Evolutionary conservation across 2,888 invertebrate species (phyloP), one percentile per base, ranked within the genome.

Genomic region (Caenorhabditis angaria): DNA sequence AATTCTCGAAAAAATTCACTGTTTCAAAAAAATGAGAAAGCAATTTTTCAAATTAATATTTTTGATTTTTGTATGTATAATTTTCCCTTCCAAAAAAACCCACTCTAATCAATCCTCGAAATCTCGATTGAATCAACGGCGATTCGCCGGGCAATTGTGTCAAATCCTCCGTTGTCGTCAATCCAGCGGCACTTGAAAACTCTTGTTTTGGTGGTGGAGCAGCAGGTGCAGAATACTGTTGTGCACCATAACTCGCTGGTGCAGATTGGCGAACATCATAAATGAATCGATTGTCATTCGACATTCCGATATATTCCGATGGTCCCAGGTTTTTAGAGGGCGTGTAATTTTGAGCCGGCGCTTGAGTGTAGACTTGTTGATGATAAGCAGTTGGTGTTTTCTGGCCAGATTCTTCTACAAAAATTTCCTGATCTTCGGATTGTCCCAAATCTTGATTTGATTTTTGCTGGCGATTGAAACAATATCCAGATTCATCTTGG

Each of bases 261-360:
- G 57, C 25, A 50, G 59, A 18, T 25, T 59, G 57, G 24, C 65
- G 63, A 0, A 61, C 56, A 24, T 72, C 72, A 54, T 72, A 72
- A 35, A 72, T 67, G 59, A 72, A 72, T 24, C 61, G 57, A 62
- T 57, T 61, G 57, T 72, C 68, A 48, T 72, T 72, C 6, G 65
- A 28, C 67, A 72, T 72, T 59, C 72, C 72, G 29, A 72, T 67
- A 56, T 72, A 72, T 48, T 72, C 65, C 0, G 72, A 72, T 35
- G 72, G 64, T 54, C 61, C 58, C 8, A 58, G 50, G 61, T 65
- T 63, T 50, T 20, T 25, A 2, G 3, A 18, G n/a, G n/a, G n/a
- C n/a, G n/a, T n/a, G n/a, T n/a, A 20, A n/a, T 8, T 20, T 6
- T 28, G 3, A 5, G 27, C 55, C 8, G 54, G 41, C 10, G 24